Evolutionary conservation across 2,888 invertebrate species (phyloP), one percentile per base, ranked within the genome.

Genomic region (Stegophylla sp.): DNA sequence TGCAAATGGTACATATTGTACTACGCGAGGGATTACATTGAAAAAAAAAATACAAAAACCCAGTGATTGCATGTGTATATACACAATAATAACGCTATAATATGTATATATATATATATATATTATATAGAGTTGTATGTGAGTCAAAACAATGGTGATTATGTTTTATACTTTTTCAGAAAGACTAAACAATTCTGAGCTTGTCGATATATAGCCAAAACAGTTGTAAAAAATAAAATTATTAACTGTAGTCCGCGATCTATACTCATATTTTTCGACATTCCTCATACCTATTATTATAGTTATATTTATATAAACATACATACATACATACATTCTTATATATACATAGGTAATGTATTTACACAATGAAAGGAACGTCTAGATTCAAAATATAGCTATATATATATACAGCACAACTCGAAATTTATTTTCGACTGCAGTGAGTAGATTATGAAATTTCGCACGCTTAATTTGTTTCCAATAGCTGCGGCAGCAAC

Each of bases 381-480:
- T 13, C 20, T n/a, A n/a, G n/a, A n/a, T 12, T 53, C 20, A 20
- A 20, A 20, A 20, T n/a, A 12, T 20, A 34, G 48, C 20, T 67
- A 67, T 13, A n/a, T 26, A 23, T 59, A 59, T 56, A 34, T 7
- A 7, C 1, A 34, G n/a, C 34, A 5, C 7, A 41, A 63, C 41
- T 5, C 7, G n/a, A 53, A 69, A 10, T 43, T 26, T 45, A 48
- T 74, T 61, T 61, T 28, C 53, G 63, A 43, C 53, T 41, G 45
- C 45, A 23, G 28, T 28, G 75, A 75, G 75, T 53, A 51, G 64
- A 64, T 75, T 75, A 75, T 75, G 51, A 76, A 67, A 76, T 76
- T 66, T 53, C 48, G 56, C 67, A 76, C 67, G 76, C 66, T 76
- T 76, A 76, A 76, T 76, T 67, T 43, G 66, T 67, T 76, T 63